Evolutionary conservation across 2,797 vertebrate species (phyloP).

Genomic region (Schizopygopsis pylzovi): DNA sequence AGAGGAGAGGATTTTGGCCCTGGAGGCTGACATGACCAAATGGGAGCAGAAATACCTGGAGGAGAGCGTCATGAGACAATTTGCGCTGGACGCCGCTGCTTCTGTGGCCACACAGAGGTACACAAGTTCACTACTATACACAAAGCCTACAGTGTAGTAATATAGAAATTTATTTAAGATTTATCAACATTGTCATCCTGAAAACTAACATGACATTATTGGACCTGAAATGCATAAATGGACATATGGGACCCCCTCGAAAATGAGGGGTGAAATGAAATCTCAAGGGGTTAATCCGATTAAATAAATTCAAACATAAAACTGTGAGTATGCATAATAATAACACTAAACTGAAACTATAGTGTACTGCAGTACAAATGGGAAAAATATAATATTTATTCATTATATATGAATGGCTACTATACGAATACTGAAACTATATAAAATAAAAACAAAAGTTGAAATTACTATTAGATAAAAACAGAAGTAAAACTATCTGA

Average conservation of each 20-base stretch:
- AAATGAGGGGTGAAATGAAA: too few relatives aligned
- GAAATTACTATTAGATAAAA: not conserved
- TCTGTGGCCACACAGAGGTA: constrained; percentile 95
- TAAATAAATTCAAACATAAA: constrained; percentile 8
- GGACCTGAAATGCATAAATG: not conserved
- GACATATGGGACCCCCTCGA: not conserved
- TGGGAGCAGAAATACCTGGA: constrained; percentile 99
- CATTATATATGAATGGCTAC: not conserved
- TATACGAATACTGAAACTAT: not conserved
- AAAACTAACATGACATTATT: not conserved
- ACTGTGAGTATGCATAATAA: not conserved
- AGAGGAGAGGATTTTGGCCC: constrained; percentile 93
- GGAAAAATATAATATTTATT: not conserved
- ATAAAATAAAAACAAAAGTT: not conserved
- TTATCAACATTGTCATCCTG: not conserved
- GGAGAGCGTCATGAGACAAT: constrained; percentile 98
- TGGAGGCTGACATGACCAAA: constrained; percentile 99
- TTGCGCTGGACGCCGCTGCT: constrained; percentile 94
- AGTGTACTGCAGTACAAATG: not conserved
- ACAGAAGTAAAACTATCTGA: not conserved
- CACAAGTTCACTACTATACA: not conserved
- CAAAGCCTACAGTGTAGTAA: not conserved
- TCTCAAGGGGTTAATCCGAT: not conserved
- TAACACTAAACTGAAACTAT: not conserved
- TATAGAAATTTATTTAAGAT: not conserved